A percentile compares a stretch with the other conserved stretches of the same genome.
These are phyloP conservation scores for Megaceryle alcyon DNA, from an alignment of 2,797 vertebrate species.

Conservation along the genomic window DNA sequence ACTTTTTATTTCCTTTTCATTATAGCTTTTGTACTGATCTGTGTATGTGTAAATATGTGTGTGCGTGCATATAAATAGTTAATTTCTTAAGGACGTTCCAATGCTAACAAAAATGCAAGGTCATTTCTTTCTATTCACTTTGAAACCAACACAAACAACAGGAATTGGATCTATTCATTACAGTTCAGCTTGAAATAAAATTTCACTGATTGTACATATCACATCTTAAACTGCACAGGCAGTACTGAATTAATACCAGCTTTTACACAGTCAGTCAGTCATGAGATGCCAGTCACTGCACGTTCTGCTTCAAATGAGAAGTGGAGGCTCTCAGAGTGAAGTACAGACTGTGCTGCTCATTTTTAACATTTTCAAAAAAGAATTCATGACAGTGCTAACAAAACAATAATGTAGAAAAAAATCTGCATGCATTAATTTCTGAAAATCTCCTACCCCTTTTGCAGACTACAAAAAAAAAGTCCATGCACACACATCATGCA, in stretches of 20 bases:
- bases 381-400: background rate
- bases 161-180: background rate
- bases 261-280: background rate
- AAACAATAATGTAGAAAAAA: background rate
- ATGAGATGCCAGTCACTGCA: background rate
- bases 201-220: background rate
- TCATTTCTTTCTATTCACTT: background rate
- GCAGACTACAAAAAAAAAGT: background rate
- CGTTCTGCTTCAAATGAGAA: background rate
- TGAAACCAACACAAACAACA: background rate
- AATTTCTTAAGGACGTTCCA: background rate
- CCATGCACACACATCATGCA: background rate
- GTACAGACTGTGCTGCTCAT: background rate
- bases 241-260: background rate
- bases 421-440: accelerated
- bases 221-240: background rate
- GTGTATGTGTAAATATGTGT: background rate
- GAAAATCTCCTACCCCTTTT: background rate
- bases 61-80: background rate
- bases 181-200: background rate
- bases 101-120: background rate
- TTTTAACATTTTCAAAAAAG: background rate
- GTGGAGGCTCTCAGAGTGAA: background rate
- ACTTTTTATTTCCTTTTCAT: background rate
- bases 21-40: background rate